Evolutionary conservation across 2,113 vertebrate species (phyloP), one percentile per base, ranked within the genome.

Genomic region (Prolemur simus): DNA sequence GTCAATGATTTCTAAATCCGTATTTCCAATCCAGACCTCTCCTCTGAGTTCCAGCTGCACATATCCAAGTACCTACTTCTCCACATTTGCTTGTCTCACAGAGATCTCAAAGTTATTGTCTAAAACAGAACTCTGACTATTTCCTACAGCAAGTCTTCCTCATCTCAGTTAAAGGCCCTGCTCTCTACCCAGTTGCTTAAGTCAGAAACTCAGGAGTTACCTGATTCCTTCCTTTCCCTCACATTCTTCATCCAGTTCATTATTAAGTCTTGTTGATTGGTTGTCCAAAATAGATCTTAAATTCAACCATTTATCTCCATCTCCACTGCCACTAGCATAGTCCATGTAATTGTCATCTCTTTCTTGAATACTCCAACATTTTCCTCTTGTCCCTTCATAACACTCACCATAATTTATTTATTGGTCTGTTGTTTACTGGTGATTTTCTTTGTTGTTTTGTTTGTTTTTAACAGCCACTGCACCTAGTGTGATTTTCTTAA

Each of bases 291-390:
- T 82, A 82, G 89, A 86, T 52, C 34, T 78, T 34, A 77, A 77
- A 91, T 83, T 18, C 68, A 87, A 37, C 34, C 25, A 92, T 47
- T 73, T 93, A 20, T 76, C 7, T 66, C 71, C 83, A 4, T 71
- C 32, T 84, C 8, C 25, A 54, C 29, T 47, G 74, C 45, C 27
- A 85, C 54, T 95, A 89, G 14, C 47, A 64, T 93, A 39, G 10
- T 58, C n/a, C 5, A 23, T n/a, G 54, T 49, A 14, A 87, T 66
- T 84, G 34, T 95, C 49, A 56, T 56, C 37, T 39, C 60, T 73
- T 96, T 89, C 45, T 84, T 71, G 15, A 45, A 37, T 95, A 91
- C 17, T 84, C 8, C 11, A 94, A 12, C 58, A 92, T 84, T 95
- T 56, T 89, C 47, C 32, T 80, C 54, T 94, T 93, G 54, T 5